These are phyloP conservation scores for Xiphophorus birchmanni DNA, from an alignment of 2,797 vertebrate species.

Conservation along the genomic window DNA sequence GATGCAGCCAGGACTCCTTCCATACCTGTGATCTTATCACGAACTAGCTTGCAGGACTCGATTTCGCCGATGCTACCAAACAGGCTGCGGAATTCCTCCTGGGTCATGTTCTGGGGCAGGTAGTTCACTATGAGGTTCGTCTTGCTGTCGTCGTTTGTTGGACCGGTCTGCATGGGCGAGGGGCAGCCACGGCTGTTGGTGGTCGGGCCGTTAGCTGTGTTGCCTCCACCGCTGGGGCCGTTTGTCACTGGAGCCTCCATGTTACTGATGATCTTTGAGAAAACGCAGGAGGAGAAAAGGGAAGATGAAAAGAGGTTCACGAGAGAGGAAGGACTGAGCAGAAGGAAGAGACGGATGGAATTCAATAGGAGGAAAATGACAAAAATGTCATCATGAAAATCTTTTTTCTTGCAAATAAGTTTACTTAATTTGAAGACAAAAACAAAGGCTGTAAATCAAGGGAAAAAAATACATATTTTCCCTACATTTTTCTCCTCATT, in stretches of 20 bases:
- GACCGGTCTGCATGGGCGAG: conserved; percentile 98
- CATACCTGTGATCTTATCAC: conserved; percentile 99
- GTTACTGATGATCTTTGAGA: conserved; percentile 98
- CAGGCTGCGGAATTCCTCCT: conserved; percentile 99
- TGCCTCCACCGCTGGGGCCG: conserved; percentile 89
- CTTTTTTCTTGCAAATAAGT: neutral
- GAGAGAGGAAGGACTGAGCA: conserved; percentile 10
- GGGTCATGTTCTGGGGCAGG: conserved; percentile 99
- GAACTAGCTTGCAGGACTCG: conserved; percentile 99
- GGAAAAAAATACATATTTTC: neutral
- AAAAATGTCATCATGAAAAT: conserved; percentile 23
- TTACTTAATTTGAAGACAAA: neutral
- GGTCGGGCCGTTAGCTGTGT: conserved; percentile 96
- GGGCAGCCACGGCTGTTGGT: conserved; percentile 98
- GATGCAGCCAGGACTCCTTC: neutral
- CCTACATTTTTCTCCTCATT: neutral
- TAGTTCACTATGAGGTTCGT: conserved; percentile 99
- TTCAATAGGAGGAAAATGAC: conserved; percentile 21
- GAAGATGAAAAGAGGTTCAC: neutral
- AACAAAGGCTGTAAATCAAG: neutral
- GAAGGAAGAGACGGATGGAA: neutral
- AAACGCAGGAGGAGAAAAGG: neutral
- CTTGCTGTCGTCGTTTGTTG: conserved; percentile 98
- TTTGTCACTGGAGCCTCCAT: conserved; percentile 99
- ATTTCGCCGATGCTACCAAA: conserved; percentile 99